These are phyloP conservation scores for Anisognathus igniventris DNA, from an alignment of 2,797 vertebrate genomes.

Conservation along the genomic window DNA sequence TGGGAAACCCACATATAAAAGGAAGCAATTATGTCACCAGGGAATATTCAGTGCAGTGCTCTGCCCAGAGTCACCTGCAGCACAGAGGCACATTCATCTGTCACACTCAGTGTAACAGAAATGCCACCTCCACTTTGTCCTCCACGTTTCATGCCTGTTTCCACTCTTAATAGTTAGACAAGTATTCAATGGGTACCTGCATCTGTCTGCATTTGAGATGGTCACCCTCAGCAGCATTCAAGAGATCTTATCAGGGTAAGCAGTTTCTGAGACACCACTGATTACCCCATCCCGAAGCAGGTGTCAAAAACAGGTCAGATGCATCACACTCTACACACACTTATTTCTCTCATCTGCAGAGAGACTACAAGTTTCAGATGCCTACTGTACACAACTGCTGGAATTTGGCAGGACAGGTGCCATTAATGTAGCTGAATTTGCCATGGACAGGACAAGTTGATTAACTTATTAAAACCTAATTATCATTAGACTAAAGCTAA, in stretches of 20 bases:
- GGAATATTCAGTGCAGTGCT: not conserved
- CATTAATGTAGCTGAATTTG: not conserved
- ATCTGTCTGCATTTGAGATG: not conserved
- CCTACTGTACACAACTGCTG: not conserved
- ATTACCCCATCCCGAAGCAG: not conserved
- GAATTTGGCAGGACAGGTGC: not conserved
- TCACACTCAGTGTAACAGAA: not conserved
- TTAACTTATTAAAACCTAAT: not conserved
- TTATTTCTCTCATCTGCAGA: not conserved
- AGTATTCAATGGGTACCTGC: not conserved
- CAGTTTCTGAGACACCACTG: not conserved
- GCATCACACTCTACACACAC: not conserved
- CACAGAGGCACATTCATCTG: not conserved
- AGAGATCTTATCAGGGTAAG: not conserved
- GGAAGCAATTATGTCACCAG: not conserved
- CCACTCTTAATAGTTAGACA: not conserved
- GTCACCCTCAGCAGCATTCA: not conserved
- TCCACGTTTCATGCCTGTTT: not conserved
- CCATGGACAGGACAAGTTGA: not conserved
- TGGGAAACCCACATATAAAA: not conserved
- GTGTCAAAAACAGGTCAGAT: conserved; percentile 19
- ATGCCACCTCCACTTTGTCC: not conserved
- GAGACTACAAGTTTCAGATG: not conserved
- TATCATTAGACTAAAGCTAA: not conserved
- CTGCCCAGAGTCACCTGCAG: not conserved